Evolutionary conservation across 2,888 invertebrate genomes (phyloP).

Genomic region (Epistrophe eligans): DNA sequence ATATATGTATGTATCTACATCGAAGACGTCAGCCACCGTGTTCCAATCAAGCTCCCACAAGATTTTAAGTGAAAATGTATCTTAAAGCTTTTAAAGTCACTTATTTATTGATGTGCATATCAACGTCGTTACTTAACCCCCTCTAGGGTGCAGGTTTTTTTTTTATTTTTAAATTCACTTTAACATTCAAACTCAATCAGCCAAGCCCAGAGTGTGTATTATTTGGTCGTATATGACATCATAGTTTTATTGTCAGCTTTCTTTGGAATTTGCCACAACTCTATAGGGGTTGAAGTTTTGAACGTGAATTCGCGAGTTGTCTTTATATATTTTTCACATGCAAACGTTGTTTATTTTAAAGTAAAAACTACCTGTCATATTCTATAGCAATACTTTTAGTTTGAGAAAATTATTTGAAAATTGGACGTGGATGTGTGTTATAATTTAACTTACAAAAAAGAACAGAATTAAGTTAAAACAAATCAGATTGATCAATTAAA

Average conservation of each 20-base stretch:
- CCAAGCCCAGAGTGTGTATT: constrained; percentile 44
- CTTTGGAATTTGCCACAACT: background rate
- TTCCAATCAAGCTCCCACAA: constrained; percentile 24
- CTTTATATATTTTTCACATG: constrained; percentile 36
- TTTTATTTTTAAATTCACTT: constrained; percentile 19
- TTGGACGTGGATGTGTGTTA: background rate
- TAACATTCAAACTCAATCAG: constrained; percentile 36
- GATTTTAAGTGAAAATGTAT: constrained; percentile 22
- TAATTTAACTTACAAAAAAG: background rate
- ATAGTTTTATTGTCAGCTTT: constrained; percentile 36
- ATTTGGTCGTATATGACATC: constrained; percentile 55
- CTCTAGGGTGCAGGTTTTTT: constrained; percentile 37
- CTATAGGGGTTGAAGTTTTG: constrained; percentile 39
- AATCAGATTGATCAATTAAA: constrained; percentile 44
- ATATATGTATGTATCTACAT: background rate
- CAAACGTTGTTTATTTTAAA: constrained; percentile 18
- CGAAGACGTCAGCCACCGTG: background rate
- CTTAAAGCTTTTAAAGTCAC: constrained; percentile 21
- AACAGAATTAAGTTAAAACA: background rate
- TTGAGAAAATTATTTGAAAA: background rate
- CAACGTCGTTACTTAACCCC: constrained; percentile 23
- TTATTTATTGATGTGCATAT: constrained; percentile 23
- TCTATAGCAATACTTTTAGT: background rate
- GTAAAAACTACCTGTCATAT: background rate
- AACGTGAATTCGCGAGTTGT: constrained; percentile 12